Evolutionary conservation across 2,113 vertebrate species (phyloP), one percentile per base, ranked within the genome.

Genomic region (Ceyx cyanopectus): DNA sequence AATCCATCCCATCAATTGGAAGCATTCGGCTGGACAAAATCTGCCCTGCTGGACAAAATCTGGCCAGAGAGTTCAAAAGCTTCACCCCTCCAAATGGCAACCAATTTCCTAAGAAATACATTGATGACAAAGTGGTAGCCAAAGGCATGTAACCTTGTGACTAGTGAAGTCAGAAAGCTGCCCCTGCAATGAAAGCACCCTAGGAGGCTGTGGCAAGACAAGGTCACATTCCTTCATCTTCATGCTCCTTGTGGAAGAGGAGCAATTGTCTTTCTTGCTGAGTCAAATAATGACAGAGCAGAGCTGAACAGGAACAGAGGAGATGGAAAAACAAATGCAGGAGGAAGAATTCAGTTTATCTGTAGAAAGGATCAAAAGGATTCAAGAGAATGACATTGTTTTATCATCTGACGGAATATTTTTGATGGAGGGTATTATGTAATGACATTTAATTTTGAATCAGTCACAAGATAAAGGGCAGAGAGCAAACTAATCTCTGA

Each of bases 1-100:
- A 21, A n/a, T 12, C 27, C 3, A 0, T 45, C 54, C 43, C 4
- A 1, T 13, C 4, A 3, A 13, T 20, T 48, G n/a, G 82, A 40
- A 20, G 17, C 6, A 2, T 2, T 3, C 43, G 18, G 10, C 11
- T 3, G 1, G 57, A 23, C 22, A n/a, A 32, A 34, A 29, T 22
- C 41, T 56, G 57, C 51, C 20, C 0, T 6, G 17, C 1, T 10
- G 23, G 46, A 23, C 37, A 37, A 37, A 37, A 37, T 48, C 46
- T 22, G 46, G 46, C 46, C 21, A 19, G 46, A 48, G 18, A 23
- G 48, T 11, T 30, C 58, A 58, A 23, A 50, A 65, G 29, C 45
- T 48, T 61, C 20, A 18, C 17, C 6, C 9, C 60, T 73, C 67
- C 29, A 7, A 54, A 14, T 0, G 5, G 30, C 51, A 78, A 63